A percentile compares a stretch with the other conserved stretches of the same genome.
Conservation (phyloP, 2,888 invertebrate genomes). For the Adelphocoris suturalis region DNA sequence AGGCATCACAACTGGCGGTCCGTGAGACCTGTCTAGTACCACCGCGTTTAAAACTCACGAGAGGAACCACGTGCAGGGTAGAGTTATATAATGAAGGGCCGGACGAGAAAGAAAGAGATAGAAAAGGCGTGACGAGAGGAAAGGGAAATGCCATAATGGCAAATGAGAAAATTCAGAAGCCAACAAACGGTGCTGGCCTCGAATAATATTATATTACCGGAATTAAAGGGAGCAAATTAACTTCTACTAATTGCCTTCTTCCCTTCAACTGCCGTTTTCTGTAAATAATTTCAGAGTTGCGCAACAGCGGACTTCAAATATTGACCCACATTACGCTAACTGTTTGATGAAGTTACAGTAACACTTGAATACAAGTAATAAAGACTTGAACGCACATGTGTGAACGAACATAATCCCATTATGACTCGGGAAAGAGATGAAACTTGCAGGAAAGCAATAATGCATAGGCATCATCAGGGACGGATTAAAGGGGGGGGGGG, state of each 20-base stretch:
- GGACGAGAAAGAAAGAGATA: background rate
- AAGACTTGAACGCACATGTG: too few relatives aligned
- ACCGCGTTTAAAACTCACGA: background rate
- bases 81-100: background rate
- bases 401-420: too few relatives aligned
- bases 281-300: background rate
- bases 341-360: too few relatives aligned
- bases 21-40: background rate
- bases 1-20: background rate
- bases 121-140: background rate
- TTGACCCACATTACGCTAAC: too few relatives aligned
- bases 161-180: background rate
- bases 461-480: too few relatives aligned
- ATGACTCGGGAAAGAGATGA: too few relatives aligned
- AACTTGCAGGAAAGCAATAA: too few relatives aligned
- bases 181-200: background rate
- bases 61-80: background rate
- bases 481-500: too few relatives aligned
- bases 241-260: background rate
- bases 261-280: background rate
- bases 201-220: slow-evolving; percentile 18
- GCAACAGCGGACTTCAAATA: background rate
- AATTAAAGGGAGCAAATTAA: background rate
- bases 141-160: background rate
- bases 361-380: too few relatives aligned